These are phyloP conservation scores for Syrphus vitripennis DNA, from an alignment of 2,888 invertebrate species.

Conservation along the genomic window DNA sequence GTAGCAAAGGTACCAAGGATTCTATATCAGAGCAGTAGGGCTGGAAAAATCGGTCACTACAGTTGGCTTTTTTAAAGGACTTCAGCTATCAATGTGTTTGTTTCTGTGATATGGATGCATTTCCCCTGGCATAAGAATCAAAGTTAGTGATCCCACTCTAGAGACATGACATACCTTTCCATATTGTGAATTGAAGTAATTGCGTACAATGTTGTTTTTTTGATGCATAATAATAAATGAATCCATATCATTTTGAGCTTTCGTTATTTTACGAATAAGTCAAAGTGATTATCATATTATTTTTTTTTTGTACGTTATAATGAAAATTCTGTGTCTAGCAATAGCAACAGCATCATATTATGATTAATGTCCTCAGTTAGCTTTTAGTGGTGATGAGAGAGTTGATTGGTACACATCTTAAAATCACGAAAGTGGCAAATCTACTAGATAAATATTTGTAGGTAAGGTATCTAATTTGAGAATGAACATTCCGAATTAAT, in stretches of 20 bases:
- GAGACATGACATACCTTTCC: conserved; percentile 50
- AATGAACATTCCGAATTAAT: not conserved
- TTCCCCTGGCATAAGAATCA: conserved; percentile 51
- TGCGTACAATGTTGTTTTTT: conserved; percentile 19
- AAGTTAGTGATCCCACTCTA: conserved; percentile 52
- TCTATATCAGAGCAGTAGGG: conserved; percentile 50
- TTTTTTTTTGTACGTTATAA: not conserved
- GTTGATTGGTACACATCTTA: no score
- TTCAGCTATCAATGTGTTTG: conserved; percentile 29
- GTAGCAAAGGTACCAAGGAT: conserved; percentile 26
- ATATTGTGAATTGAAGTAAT: conserved; percentile 46
- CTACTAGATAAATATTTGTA: no score
- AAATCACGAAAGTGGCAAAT: no score
- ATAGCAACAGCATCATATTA: not conserved
- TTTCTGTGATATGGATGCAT: conserved; percentile 41
- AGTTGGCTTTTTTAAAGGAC: conserved; percentile 43
- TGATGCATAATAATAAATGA: not conserved
- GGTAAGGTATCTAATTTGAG: no score
- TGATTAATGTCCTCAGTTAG: not conserved
- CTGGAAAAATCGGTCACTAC: conserved; percentile 64
- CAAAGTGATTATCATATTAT: not conserved
- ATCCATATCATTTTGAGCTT: not conserved
- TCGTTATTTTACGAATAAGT: not conserved
- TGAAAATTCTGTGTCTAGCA: not conserved
- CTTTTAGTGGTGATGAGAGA: not conserved